These are phyloP conservation scores for Ostrea edulis DNA, from an alignment of 1,140 invertebrate genomes.

Conservation along the genomic window DNA sequence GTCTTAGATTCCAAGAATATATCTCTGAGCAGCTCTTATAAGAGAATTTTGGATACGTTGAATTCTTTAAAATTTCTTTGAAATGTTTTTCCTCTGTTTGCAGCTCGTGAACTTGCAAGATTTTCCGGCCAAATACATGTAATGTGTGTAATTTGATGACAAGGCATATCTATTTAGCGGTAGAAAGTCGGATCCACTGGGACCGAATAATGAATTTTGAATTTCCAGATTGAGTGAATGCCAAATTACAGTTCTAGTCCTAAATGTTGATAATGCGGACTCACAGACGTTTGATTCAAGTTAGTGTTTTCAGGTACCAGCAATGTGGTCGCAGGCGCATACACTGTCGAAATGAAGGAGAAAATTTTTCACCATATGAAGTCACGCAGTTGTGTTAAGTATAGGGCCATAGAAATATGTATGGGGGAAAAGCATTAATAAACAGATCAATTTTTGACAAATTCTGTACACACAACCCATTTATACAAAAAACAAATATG, in stretches of 20 bases:
- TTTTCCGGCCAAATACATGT: background rate
- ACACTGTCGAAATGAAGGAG: background rate
- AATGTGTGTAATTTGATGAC: slow-evolving; percentile 36
- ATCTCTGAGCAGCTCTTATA: slow-evolving; percentile 15
- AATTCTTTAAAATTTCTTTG: background rate
- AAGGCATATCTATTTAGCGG: background rate
- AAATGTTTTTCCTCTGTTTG: background rate
- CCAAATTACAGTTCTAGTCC: background rate
- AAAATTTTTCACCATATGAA: slow-evolving; percentile 37
- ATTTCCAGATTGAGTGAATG: background rate
- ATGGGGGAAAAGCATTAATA: background rate
- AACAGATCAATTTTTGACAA: too few relatives aligned
- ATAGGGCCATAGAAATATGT: background rate
- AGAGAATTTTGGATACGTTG: slow-evolving; percentile 12
- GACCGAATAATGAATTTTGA: background rate
- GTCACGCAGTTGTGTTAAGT: background rate
- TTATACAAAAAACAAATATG: background rate
- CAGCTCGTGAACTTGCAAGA: slow-evolving; percentile 12
- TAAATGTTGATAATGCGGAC: background rate
- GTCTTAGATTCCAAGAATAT: slow-evolving; percentile 28
- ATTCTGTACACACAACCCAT: background rate
- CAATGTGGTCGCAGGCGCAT: background rate
- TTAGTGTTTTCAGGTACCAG: slow-evolving; percentile 6
- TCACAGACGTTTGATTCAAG: background rate
- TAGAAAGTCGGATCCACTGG: background rate